Conservation (phyloP, 2,113 vertebrate species). For the Etheostoma spectabile region DNA sequence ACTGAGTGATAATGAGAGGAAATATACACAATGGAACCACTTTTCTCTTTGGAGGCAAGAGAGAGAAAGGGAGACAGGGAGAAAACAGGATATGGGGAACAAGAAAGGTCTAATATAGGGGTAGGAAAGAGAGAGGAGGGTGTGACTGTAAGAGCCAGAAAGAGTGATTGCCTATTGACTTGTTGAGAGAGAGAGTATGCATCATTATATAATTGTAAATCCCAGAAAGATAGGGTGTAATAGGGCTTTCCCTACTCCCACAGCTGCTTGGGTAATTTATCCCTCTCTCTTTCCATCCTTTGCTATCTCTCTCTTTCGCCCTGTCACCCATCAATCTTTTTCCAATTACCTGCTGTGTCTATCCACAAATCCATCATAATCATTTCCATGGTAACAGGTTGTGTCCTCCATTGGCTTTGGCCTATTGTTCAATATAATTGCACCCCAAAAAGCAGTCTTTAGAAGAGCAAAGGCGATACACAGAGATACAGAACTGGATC, state of each 20-base stretch:
- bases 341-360: conserved; percentile 88
- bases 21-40: conserved; percentile 33
- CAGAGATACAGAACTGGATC: conserved; percentile 49
- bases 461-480: conserved; percentile 47
- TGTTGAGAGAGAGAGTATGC: conserved; percentile 72
- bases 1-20: background rate
- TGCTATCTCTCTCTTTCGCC: conserved; percentile 68
- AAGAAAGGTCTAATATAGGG: conserved; percentile 37
- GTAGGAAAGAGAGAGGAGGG: conserved; percentile 54
- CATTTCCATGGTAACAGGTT: conserved; percentile 85
- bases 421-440: conserved; percentile 82
- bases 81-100: conserved; percentile 44
- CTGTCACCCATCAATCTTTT: conserved; percentile 87
- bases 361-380: conserved; percentile 86
- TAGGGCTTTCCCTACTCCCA: conserved; percentile 74
- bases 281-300: conserved; percentile 68
- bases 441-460: conserved; percentile 69
- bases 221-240: conserved; percentile 80
- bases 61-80: conserved; percentile 38
- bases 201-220: conserved; percentile 84
- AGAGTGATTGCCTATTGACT: conserved; percentile 77
- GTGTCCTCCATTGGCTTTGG: conserved; percentile 80
- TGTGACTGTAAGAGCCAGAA: conserved; percentile 59
- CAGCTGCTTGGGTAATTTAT: conserved; percentile 75
- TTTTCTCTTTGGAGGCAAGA: conserved; percentile 45